These are phyloP conservation scores for Cheilosia impressa DNA, from an alignment of 2,888 invertebrate genomes.

Conservation along the genomic window DNA sequence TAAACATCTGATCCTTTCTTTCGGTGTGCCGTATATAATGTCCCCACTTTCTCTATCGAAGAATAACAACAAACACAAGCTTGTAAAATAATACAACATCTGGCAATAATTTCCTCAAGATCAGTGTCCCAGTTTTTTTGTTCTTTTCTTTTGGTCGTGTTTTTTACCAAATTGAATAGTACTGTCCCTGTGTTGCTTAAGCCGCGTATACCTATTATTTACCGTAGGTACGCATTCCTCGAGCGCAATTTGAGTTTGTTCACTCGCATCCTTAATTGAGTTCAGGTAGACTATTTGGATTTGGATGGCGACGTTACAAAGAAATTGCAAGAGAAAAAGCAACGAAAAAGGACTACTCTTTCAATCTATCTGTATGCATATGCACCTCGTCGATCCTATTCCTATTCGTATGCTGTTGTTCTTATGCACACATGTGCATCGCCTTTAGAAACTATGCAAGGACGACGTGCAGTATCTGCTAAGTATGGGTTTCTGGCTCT, in stretches of 20 bases:
- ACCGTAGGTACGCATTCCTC: not conserved
- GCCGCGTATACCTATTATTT: too few species aligned
- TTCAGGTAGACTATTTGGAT: constrained; percentile 44
- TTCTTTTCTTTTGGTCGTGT: not conserved
- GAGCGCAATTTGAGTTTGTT: constrained; percentile 35
- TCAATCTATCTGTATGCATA: not conserved
- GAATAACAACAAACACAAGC: not conserved
- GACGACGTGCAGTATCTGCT: not conserved
- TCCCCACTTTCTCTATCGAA: not conserved
- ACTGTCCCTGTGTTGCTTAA: not conserved
- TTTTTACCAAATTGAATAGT: not conserved
- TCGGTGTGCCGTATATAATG: not conserved
- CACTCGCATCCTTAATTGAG: constrained; percentile 35
- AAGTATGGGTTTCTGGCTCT: not conserved
- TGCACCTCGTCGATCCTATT: not conserved
- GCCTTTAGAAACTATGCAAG: too few species aligned
- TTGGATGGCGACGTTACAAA: not conserved
- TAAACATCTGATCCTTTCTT: not conserved
- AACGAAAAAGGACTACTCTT: constrained; percentile 12
- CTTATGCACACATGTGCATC: not conserved
- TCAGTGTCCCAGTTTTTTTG: constrained; percentile 31
- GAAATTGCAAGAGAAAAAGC: not conserved
- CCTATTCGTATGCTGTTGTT: not conserved
- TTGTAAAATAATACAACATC: constrained; percentile 23
- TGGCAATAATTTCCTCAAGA: constrained; percentile 35